These are phyloP conservation scores for Melospiza georgiana DNA, from an alignment of 2,113 vertebrate species.

Conservation along the genomic window DNA sequence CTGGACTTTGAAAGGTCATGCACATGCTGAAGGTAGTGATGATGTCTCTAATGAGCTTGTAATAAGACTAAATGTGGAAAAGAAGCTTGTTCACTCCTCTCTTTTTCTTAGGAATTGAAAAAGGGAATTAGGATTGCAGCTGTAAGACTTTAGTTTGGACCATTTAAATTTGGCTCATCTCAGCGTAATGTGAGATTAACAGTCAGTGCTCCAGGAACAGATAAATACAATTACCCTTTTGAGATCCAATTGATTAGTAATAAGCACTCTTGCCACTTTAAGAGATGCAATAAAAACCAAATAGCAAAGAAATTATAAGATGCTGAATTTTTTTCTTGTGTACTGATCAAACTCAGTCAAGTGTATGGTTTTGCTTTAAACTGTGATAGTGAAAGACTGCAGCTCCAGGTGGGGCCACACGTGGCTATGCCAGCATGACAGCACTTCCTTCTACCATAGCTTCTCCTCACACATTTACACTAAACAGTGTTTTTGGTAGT, in stretches of 20 bases:
- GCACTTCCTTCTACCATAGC: neutral
- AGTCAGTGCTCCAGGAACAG: neutral
- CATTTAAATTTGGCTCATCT: neutral
- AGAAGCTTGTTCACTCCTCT: neutral
- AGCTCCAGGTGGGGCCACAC: neutral
- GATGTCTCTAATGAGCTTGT: neutral
- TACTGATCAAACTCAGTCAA: neutral
- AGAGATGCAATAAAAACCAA: neutral
- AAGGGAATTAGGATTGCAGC: neutral
- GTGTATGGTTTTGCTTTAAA: neutral
- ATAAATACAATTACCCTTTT: neutral
- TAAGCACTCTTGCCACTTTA: neutral
- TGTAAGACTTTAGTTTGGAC: neutral
- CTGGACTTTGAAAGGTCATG: neutral
- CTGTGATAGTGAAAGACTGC: neutral
- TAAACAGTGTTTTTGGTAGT: neutral
- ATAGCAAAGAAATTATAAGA: neutral
- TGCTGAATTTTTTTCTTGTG: neutral
- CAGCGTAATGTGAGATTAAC: neutral
- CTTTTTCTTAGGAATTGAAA: neutral
- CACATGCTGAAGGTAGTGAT: neutral
- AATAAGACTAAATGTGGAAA: neutral
- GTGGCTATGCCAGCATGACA: neutral
- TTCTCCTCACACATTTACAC: neutral
- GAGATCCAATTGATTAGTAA: neutral